Conservation (phyloP, 1,140 invertebrate genomes). For the Bombus affinis region DNA sequence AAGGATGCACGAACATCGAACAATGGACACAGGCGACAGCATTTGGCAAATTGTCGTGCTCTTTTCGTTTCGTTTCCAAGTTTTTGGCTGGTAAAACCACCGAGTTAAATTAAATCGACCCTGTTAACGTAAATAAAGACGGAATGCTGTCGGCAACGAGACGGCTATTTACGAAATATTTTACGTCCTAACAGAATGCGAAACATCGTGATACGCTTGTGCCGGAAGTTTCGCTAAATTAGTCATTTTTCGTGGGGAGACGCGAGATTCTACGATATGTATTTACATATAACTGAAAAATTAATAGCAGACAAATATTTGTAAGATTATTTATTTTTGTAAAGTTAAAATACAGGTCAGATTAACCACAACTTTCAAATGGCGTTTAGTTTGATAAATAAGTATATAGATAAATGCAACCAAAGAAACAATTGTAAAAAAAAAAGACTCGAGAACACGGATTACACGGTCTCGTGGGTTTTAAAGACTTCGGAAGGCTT, state of each 20-base stretch:
- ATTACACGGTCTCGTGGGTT: background rate
- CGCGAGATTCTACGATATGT: too few relatives aligned
- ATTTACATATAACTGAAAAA: too few relatives aligned
- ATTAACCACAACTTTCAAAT: slow-evolving; percentile 33
- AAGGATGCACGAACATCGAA: background rate
- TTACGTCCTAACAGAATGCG: background rate
- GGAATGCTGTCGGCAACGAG: background rate
- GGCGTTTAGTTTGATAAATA: background rate
- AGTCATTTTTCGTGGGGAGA: background rate
- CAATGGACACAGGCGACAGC: background rate
- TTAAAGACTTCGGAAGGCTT: background rate
- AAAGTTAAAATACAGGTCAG: slow-evolving; percentile 35
- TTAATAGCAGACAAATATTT: too few relatives aligned
- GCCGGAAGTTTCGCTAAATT: background rate
- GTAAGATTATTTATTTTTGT: too few relatives aligned
- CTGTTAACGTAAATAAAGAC: background rate
- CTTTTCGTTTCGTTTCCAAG: background rate
- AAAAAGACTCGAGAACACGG: slow-evolving; percentile 13
- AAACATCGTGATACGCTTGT: background rate
- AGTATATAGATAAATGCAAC: too few relatives aligned
- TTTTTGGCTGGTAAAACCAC: background rate
- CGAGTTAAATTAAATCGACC: background rate
- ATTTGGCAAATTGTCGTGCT: background rate
- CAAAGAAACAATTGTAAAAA: background rate
- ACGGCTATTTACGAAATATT: slow-evolving; percentile 9